phyloP scores from a whole-genome alignment of 1,140 invertebrate species.

The Zophobas atratus region DNA sequence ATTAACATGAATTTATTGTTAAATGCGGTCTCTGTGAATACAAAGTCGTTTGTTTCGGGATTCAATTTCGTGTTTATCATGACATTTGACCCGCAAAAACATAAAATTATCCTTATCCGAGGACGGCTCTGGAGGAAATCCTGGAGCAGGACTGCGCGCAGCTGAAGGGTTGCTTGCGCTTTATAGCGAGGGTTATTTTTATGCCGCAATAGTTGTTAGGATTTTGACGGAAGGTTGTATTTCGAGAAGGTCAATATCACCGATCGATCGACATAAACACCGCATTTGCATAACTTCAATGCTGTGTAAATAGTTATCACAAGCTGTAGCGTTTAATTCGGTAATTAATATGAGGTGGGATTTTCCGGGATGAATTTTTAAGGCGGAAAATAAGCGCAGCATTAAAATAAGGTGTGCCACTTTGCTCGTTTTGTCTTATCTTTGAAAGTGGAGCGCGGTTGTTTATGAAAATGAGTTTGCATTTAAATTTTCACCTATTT shows the following conservation, averaged over 20 bases:
- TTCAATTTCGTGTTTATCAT: conserved; percentile 37
- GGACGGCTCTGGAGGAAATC: conserved; percentile 8
- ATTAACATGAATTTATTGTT: conserved; percentile 41
- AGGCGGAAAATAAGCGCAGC: no score
- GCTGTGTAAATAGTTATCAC: conserved; percentile 1
- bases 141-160: background rate
- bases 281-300: conserved; percentile 19
- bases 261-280: background rate
- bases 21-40: conserved; percentile 30
- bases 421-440: no score
- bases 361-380: no score
- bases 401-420: no score
- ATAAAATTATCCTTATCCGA: conserved; percentile 36
- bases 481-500: no score
- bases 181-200: conserved; percentile 15
- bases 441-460: no score
- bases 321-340: background rate
- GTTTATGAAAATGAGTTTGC: no score
- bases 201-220: conserved; percentile 7
- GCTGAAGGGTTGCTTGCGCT: conserved; percentile 1
- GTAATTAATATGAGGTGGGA: background rate
- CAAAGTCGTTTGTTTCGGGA: conserved; percentile 34
- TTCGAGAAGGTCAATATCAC: conserved; percentile 24
- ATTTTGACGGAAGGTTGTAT: background rate
- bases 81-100: conserved; percentile 39